phyloP scores from a whole-genome alignment of 92 coral and sea anemone species.

The Epizoanthus ramosus region DNA sequence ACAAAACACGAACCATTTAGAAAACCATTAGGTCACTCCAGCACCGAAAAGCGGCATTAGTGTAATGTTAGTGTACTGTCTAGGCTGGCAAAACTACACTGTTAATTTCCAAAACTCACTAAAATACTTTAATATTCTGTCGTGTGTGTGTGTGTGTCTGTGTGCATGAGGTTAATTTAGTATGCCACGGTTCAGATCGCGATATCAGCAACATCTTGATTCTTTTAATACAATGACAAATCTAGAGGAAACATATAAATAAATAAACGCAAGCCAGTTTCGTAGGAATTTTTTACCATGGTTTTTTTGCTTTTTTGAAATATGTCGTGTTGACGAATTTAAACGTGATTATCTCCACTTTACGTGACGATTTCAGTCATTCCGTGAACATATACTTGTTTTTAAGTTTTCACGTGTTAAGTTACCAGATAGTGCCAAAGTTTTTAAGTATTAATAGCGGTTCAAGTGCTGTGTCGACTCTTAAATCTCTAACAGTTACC shows the following conservation, averaged over 20 bases:
- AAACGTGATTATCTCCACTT: not conserved
- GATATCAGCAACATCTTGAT: conserved; percentile 12
- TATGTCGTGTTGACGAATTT: conserved; percentile 10
- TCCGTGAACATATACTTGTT: conserved; percentile 3
- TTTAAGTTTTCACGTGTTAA: conserved; percentile 35
- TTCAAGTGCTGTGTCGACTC: conserved; percentile 14
- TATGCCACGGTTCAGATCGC: not conserved
- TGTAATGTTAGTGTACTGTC: conserved; percentile 4
- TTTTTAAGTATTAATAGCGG: conserved; percentile 4
- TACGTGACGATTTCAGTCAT: conserved; percentile 17
- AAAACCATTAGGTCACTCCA: conserved; percentile 32
- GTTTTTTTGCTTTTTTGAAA: not conserved
- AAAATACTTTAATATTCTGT: conserved; percentile 7
- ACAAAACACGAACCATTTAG: conserved; percentile 37
- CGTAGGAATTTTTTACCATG: not conserved
- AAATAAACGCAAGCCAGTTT: not conserved
- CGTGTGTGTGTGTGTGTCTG: not conserved
- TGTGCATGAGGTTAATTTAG: conserved; percentile 11
- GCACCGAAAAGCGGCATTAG: conserved; percentile 26
- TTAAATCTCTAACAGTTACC: conserved; percentile 19
- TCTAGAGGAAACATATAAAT: not conserved
- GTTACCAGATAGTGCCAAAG: conserved; percentile 17
- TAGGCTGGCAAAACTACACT: not conserved
- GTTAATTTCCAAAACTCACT: conserved; percentile 3
- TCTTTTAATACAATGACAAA: not conserved